Evolutionary conservation across 2,888 invertebrate species (phyloP).

Genomic region (Rhingia campestris): DNA sequence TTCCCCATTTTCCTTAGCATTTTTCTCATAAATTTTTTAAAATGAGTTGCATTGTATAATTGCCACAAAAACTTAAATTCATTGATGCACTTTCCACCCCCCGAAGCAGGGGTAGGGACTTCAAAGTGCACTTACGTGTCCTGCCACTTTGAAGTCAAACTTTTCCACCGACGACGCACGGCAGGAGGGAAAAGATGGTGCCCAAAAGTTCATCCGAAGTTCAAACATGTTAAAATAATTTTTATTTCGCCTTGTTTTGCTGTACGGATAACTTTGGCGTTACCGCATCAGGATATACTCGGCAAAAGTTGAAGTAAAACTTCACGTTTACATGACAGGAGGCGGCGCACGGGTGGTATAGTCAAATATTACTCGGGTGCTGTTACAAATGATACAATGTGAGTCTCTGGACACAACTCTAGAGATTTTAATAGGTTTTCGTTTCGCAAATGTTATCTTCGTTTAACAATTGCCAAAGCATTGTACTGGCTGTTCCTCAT

Average conservation of each 20-base stretch:
- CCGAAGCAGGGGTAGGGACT: background rate
- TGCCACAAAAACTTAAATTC: constrained; percentile 67
- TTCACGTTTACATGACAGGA: constrained; percentile 43
- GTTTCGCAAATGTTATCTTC: constrained; percentile 71
- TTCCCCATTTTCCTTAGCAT: constrained; percentile 16
- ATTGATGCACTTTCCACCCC: constrained; percentile 60
- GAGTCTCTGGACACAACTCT: constrained; percentile 70
- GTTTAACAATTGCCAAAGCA: constrained; percentile 67
- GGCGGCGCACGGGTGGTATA: constrained; percentile 24
- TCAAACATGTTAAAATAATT: constrained; percentile 71
- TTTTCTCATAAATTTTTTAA: constrained; percentile 68
- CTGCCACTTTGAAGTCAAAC: constrained; percentile 49
- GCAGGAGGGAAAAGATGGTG: background rate
- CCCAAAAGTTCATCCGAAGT: constrained; percentile 67
- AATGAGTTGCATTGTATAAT: constrained; percentile 71
- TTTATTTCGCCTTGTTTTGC: constrained; percentile 62
- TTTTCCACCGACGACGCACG: constrained; percentile 4
- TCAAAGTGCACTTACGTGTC: constrained; percentile 63
- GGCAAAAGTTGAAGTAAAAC: constrained; percentile 38
- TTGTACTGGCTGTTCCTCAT: constrained; percentile 70
- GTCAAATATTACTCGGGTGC: constrained; percentile 37
- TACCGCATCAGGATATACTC: constrained; percentile 38
- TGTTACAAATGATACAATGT: constrained; percentile 73
- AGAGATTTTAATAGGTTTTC: constrained; percentile 74
- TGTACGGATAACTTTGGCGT: constrained; percentile 44